Conservation (phyloP, 2,888 invertebrate species). For the Drosophila lacicola region DNA sequence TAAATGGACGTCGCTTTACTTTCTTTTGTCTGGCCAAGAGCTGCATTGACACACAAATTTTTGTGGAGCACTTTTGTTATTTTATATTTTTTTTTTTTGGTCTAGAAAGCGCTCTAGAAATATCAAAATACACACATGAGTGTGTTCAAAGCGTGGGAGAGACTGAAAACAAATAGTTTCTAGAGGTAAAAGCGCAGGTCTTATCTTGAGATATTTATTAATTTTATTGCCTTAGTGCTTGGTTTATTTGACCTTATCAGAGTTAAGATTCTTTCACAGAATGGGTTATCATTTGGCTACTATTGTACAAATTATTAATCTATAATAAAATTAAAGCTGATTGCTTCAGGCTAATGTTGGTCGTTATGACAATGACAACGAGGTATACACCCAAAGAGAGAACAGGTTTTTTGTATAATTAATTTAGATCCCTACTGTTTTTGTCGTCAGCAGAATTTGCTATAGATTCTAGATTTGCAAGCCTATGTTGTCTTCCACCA, state of each 20-base stretch:
- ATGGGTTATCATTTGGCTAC: background rate
- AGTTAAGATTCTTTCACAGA: background rate
- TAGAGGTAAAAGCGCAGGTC: background rate
- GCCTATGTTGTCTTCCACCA: too few relatives aligned
- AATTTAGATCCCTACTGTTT: too few relatives aligned
- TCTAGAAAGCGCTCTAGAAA: constrained; percentile 35
- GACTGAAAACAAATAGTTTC: background rate
- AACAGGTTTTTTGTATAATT: too few relatives aligned
- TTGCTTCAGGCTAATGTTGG: too few relatives aligned
- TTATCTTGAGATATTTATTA: background rate
- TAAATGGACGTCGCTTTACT: constrained; percentile 70
- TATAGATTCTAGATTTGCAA: too few relatives aligned
- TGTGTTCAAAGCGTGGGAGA: constrained; percentile 40
- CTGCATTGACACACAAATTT: constrained; percentile 56
- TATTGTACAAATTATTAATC: too few relatives aligned
- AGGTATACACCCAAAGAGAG: too few relatives aligned
- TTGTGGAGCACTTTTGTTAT: constrained; percentile 18
- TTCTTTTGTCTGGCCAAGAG: constrained; percentile 65
- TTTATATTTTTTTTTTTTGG: background rate
- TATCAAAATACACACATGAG: constrained; percentile 3
- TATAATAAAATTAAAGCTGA: too few relatives aligned
- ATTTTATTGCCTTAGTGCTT: background rate
- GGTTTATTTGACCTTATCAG: background rate
- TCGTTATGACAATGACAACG: too few relatives aligned
- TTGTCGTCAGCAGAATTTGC: too few relatives aligned